Evolutionary conservation across 2,113 vertebrate genomes (phyloP).

Genomic region (Baryphthengus martii): DNA sequence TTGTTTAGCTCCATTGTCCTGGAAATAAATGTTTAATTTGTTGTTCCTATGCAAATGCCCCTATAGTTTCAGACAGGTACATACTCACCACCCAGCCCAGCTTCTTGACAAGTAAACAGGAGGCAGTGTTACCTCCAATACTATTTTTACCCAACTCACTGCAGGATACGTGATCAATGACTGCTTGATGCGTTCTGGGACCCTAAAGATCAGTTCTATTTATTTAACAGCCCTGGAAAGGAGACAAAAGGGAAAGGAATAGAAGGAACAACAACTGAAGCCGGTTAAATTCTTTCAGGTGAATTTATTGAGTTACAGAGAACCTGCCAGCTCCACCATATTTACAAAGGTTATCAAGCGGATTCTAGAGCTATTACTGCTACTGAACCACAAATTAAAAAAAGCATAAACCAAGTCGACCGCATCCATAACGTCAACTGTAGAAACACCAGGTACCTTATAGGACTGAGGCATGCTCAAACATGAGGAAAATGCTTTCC

Average conservation of each 20-base stretch:
- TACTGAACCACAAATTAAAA: background rate
- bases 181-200: background rate
- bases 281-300: background rate
- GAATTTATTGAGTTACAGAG: slow-evolving; percentile 54
- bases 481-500: background rate
- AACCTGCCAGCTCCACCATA: slow-evolving; percentile 29
- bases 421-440: background rate
- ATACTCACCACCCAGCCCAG: background rate
- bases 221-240: background rate
- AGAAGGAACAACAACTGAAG: background rate
- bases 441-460: background rate
- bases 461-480: background rate
- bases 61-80: background rate
- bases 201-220: background rate
- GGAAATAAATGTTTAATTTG: background rate
- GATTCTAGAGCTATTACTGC: background rate
- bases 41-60: background rate
- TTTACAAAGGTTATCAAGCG: slow-evolving; percentile 38
- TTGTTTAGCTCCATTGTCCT: background rate
- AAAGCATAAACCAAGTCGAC: background rate
- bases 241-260: background rate
- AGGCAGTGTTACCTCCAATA: background rate
- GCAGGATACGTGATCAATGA: background rate
- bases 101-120: background rate
- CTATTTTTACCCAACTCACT: background rate